These are phyloP conservation scores for Cydia fagiglandana DNA, from an alignment of 1,140 invertebrate genomes.

Conservation along the genomic window DNA sequence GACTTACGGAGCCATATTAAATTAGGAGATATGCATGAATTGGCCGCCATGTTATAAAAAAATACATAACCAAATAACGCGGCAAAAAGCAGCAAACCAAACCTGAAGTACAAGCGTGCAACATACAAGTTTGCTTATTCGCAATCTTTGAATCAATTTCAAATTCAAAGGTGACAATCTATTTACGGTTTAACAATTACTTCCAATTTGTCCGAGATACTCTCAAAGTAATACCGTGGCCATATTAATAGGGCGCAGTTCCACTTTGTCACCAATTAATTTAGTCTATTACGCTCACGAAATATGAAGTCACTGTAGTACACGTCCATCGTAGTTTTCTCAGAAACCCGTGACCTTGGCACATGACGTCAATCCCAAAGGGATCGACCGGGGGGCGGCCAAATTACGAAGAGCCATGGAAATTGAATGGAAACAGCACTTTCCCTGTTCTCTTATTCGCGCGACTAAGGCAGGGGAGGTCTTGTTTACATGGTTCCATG, in stretches of 20 bases:
- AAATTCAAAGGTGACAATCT: too few relatives aligned
- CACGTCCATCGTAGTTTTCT: slow-evolving; percentile 6
- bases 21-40: too few relatives aligned
- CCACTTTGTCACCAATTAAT: neutral
- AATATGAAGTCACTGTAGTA: slow-evolving; percentile 16
- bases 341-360: slow-evolving; percentile 41
- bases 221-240: too few relatives aligned
- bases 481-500: neutral
- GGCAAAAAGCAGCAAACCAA: too few relatives aligned
- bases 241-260: neutral
- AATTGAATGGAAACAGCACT: slow-evolving; percentile 7
- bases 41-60: too few relatives aligned
- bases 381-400: neutral
- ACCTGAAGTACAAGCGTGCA: too few relatives aligned
- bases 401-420: slow-evolving; percentile 14
- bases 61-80: too few relatives aligned
- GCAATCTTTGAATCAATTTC: too few relatives aligned
- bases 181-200: too few relatives aligned
- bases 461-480: slow-evolving; percentile 5
- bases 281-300: neutral
- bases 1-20: too few relatives aligned
- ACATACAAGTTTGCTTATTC: too few relatives aligned
- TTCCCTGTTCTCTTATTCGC: neutral
- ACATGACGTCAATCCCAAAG: slow-evolving; percentile 45
- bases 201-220: too few relatives aligned